Conservation (phyloP, 1,140 invertebrate genomes). For the Metaphire vulgaris region DNA sequence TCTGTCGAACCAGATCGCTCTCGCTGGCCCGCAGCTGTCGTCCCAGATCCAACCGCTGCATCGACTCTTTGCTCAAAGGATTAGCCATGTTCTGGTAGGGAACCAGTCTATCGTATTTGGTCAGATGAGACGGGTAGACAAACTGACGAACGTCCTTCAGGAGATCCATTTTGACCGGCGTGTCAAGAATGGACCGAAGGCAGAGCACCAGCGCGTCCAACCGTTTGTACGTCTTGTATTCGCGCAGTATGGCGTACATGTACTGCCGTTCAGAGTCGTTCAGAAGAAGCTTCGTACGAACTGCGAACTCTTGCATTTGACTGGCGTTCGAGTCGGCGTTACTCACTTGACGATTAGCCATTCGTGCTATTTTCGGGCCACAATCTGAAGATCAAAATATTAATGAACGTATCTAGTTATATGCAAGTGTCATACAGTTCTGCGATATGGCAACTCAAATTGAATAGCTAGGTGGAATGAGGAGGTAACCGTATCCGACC, state of each 20-base stretch:
- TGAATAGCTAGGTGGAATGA: too few relatives aligned
- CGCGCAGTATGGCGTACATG: slow-evolving; percentile 31
- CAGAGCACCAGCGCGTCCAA: slow-evolving; percentile 33
- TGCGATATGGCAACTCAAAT: too few relatives aligned
- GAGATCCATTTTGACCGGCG: slow-evolving; percentile 34
- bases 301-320: slow-evolving; percentile 21
- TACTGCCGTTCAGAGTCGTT: slow-evolving; percentile 24
- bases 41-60: not conserved
- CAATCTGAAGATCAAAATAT: too few relatives aligned
- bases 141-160: slow-evolving; percentile 35
- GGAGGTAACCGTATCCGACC: too few relatives aligned
- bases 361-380: too few relatives aligned
- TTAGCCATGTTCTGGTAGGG: slow-evolving; percentile 31
- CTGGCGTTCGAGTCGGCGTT: too few relatives aligned
- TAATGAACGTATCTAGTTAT: too few relatives aligned
- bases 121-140: slow-evolving; percentile 30
- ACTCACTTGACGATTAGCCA: too few relatives aligned
- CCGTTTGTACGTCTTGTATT: slow-evolving; percentile 32
- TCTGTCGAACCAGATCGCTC: not conserved
- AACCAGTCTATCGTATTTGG: slow-evolving; percentile 26
- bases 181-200: slow-evolving; percentile 32
- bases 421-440: too few relatives aligned
- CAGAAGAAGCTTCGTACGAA: slow-evolving; percentile 17
- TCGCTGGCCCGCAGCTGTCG: not conserved
- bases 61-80: slow-evolving; percentile 1